Evolutionary conservation across 2,888 invertebrate genomes (phyloP).

Genomic region (Amorpha juglandis): DNA sequence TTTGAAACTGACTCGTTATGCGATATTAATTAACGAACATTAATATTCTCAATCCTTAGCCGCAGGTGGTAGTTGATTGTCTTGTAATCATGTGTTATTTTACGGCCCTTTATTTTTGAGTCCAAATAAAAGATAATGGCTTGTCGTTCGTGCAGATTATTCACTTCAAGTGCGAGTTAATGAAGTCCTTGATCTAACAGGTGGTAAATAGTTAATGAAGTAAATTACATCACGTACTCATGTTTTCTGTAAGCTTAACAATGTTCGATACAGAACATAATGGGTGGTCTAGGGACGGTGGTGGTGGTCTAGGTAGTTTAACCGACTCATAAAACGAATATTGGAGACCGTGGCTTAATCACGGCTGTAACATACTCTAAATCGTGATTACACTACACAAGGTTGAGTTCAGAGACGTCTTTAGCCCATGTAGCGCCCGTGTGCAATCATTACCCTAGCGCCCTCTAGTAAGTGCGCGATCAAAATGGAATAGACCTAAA

Average conservation of each 20-base stretch:
- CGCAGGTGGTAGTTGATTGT: not conserved
- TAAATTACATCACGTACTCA: not conserved
- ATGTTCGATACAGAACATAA: not conserved
- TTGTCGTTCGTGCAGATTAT: slow-evolving; percentile 5
- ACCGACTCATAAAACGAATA: not conserved
- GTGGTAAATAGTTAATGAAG: not conserved
- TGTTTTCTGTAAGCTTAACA: not conserved
- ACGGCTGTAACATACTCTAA: too few species aligned
- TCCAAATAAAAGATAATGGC: slow-evolving; percentile 14
- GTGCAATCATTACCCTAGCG: too few species aligned
- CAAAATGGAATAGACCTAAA: too few species aligned
- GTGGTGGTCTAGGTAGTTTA: too few species aligned
- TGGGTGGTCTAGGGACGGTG: not conserved
- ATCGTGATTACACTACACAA: too few species aligned
- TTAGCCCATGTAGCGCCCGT: too few species aligned
- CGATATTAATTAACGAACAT: not conserved
- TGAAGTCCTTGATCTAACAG: slow-evolving; percentile 16
- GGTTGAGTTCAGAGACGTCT: too few species aligned
- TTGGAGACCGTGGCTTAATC: not conserved
- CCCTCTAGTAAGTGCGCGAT: too few species aligned
- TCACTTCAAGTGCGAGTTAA: slow-evolving; percentile 1
- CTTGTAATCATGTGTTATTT: slow-evolving; percentile 23
- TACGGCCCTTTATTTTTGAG: slow-evolving; percentile 8
- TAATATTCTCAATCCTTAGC: not conserved
- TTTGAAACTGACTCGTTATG: too few species aligned